A percentile compares a stretch with the other conserved stretches of the same genome.
These are phyloP conservation scores for Aethes cnicana DNA, from an alignment of 2,888 invertebrate species.

Conservation along the genomic window DNA sequence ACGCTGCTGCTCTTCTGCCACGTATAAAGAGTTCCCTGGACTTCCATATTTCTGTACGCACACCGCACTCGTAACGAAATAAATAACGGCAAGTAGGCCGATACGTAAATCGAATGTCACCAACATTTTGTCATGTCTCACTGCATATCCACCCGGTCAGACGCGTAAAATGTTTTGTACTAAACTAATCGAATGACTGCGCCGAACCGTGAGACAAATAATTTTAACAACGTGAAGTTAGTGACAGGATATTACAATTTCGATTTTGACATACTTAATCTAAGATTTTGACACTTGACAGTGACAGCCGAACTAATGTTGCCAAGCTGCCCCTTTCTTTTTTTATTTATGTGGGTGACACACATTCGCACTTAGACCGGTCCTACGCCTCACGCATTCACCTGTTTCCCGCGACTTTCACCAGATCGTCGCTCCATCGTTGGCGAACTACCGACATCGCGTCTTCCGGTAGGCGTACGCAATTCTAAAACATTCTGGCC, in stretches of 20 bases:
- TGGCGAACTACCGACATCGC: too few relatives aligned
- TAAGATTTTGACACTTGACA: too few relatives aligned
- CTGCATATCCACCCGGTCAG: conserved; percentile 31
- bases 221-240: conserved; percentile 18
- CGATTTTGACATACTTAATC: conserved; percentile 19
- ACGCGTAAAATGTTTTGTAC: conserved; percentile 25
- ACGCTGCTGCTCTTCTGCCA: conserved; percentile 51
- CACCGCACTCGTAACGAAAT: conserved; percentile 54
- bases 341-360: too few relatives aligned
- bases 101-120: conserved; percentile 60
- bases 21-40: conserved; percentile 60
- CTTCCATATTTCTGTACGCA: conserved; percentile 57
- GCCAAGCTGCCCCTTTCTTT: too few relatives aligned
- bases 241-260: conserved; percentile 13
- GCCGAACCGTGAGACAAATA: conserved; percentile 5
- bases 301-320: conserved; percentile 3
- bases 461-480: too few relatives aligned
- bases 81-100: conserved; percentile 55
- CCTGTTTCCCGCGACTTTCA: too few relatives aligned
- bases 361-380: too few relatives aligned
- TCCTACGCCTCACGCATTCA: too few relatives aligned
- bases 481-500: too few relatives aligned
- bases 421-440: too few relatives aligned
- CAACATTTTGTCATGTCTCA: conserved; percentile 77
- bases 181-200: conserved; percentile 7